Percentiles rank a stretch among this genome's conserved stretches.
Evolutionary conservation across 2,113 vertebrate species (phyloP).

Genomic region (Piprites chloris): DNA sequence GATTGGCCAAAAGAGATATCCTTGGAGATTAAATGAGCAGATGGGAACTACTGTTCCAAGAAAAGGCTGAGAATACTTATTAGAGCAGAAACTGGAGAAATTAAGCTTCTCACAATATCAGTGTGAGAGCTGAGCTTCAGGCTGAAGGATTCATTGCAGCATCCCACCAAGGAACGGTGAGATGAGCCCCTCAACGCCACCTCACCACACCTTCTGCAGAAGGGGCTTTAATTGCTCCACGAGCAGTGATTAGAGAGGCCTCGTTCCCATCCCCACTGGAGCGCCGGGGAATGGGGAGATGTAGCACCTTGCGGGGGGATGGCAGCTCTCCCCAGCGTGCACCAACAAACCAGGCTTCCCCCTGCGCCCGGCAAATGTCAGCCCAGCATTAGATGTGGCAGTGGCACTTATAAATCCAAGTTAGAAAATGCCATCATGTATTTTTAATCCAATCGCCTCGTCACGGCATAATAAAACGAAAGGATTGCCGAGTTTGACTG

Average conservation of each 20-base stretch:
- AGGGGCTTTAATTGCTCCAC: neutral
- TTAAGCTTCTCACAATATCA: neutral
- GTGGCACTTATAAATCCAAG: constrained; percentile 39
- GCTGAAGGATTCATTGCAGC: neutral
- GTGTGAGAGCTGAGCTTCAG: neutral
- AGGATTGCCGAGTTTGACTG: constrained; percentile 64
- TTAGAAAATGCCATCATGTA: constrained; percentile 74
- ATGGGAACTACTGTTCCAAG: neutral
- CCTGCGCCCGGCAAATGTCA: constrained; percentile 46
- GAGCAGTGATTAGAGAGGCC: neutral
- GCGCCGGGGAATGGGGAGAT: neutral
- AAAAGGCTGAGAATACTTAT: neutral
- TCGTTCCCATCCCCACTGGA: neutral
- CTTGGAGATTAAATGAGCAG: neutral
- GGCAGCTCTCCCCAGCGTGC: neutral
- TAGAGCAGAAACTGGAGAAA: neutral
- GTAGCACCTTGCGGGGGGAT: neutral
- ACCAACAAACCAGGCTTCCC: constrained; percentile 32
- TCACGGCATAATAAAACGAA: constrained; percentile 67
- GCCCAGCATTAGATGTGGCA: constrained; percentile 29
- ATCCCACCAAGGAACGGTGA: fast-evolving
- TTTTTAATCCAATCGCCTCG: constrained; percentile 73
- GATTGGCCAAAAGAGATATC: neutral
- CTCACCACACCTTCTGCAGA: neutral
- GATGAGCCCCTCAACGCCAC: neutral